These are phyloP conservation scores for Plecturocebus donacophilus DNA, from an alignment of 2,113 vertebrate species.

Conservation along the genomic window DNA sequence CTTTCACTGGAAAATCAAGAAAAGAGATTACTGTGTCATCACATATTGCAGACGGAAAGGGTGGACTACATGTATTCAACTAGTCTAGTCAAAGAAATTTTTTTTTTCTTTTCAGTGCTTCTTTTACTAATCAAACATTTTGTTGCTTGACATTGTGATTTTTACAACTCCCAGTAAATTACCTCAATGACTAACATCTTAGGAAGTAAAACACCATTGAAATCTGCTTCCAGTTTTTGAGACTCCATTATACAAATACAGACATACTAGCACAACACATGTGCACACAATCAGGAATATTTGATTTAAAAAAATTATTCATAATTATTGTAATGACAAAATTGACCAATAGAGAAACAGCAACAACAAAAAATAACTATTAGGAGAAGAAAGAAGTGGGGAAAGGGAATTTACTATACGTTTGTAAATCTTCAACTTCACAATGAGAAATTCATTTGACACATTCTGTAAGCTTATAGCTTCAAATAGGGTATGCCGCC, in stretches of 20 bases:
- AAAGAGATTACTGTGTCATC: background rate
- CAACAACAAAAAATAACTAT: background rate
- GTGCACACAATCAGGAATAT: background rate
- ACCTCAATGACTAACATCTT: background rate
- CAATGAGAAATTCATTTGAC: background rate
- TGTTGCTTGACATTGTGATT: background rate
- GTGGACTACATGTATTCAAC: background rate
- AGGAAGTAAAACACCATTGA: background rate
- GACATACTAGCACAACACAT: background rate
- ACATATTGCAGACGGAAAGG: background rate
- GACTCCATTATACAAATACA: background rate
- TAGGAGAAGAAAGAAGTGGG: background rate
- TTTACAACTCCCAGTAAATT: background rate
- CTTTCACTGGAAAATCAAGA: background rate
- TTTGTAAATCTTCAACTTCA: background rate
- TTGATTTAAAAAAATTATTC: background rate
- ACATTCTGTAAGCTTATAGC: background rate
- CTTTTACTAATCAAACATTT: background rate
- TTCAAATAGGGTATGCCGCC: background rate
- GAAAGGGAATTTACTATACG: background rate
- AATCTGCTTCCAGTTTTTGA: background rate
- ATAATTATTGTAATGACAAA: background rate
- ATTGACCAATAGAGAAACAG: background rate
- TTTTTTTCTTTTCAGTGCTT: background rate
- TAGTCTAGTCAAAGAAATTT: background rate